Evolutionary conservation across 2,797 vertebrate species (phyloP).

Genomic region (Meriones psammophilus): DNA sequence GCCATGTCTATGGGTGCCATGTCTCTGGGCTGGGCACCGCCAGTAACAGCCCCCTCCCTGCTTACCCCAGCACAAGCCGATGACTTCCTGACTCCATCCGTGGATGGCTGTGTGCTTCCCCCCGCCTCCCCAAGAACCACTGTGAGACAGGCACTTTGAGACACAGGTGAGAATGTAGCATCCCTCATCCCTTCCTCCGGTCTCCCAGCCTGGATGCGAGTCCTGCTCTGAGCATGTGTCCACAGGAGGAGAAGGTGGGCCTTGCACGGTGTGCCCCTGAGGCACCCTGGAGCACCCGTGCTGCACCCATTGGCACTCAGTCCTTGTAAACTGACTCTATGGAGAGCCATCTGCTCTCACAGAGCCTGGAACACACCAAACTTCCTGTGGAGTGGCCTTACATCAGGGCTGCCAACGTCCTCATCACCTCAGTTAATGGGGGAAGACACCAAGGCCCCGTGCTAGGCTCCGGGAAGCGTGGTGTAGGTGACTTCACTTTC

Average conservation of each 20-base stretch:
- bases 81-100: neutral
- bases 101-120: neutral
- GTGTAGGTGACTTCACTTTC: neutral
- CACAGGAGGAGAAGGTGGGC: neutral
- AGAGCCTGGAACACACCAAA: neutral
- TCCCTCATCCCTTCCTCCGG: neutral
- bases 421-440: neutral
- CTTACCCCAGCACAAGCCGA: neutral
- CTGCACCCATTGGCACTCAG: neutral
- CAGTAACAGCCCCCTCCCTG: neutral
- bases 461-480: neutral
- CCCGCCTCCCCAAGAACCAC: too few relatives aligned
- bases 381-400: too few relatives aligned
- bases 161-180: neutral
- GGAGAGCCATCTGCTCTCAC: neutral
- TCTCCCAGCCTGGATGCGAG: neutral
- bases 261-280: neutral
- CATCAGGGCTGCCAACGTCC: too few relatives aligned
- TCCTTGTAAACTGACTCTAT: neutral
- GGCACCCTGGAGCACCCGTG: neutral
- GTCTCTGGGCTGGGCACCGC: neutral
- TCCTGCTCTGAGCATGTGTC: neutral
- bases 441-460: neutral
- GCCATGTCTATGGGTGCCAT: neutral
- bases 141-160: neutral